These are phyloP conservation scores for Eupithecia pulchellata DNA, from an alignment of 2,888 invertebrate species.

Conservation along the genomic window DNA sequence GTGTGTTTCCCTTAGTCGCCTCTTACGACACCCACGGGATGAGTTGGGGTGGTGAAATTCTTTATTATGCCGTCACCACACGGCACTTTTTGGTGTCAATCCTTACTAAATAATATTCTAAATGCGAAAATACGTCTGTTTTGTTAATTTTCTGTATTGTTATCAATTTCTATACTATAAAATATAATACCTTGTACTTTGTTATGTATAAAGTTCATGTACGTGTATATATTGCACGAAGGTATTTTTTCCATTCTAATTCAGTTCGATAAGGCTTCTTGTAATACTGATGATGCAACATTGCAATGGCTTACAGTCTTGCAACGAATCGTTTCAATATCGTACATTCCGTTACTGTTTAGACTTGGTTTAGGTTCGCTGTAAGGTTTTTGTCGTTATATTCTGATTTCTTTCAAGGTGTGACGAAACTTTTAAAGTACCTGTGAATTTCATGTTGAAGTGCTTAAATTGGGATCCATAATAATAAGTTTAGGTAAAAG, in stretches of 20 bases:
- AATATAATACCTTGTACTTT: too few relatives aligned
- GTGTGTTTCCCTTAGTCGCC: too few relatives aligned
- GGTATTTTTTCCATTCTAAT: constrained; percentile 18
- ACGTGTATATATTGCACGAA: background rate
- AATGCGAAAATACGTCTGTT: too few relatives aligned
- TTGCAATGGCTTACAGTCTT: constrained; percentile 12
- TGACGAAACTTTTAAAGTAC: background rate
- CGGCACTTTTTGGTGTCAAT: too few relatives aligned
- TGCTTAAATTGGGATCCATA: background rate
- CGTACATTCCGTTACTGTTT: constrained; percentile 17
- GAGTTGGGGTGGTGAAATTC: too few relatives aligned
- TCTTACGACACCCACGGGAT: too few relatives aligned
- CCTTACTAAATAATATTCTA: too few relatives aligned
- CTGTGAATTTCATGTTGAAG: background rate
- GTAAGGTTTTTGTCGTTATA: background rate
- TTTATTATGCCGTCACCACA: too few relatives aligned
- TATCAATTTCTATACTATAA: too few relatives aligned
- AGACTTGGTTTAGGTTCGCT: background rate
- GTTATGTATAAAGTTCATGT: too few relatives aligned
- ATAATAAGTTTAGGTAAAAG: too few relatives aligned
- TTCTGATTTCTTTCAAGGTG: background rate
- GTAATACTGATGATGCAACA: constrained; percentile 16
- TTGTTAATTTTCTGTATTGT: too few relatives aligned
- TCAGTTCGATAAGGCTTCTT: constrained; percentile 24
- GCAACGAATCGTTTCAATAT: constrained; percentile 20